Evolutionary conservation across 30 jellyfish, hydroid and myxozoan genomes (phyloP).

Genomic region (Rhopilema esculentum): DNA sequence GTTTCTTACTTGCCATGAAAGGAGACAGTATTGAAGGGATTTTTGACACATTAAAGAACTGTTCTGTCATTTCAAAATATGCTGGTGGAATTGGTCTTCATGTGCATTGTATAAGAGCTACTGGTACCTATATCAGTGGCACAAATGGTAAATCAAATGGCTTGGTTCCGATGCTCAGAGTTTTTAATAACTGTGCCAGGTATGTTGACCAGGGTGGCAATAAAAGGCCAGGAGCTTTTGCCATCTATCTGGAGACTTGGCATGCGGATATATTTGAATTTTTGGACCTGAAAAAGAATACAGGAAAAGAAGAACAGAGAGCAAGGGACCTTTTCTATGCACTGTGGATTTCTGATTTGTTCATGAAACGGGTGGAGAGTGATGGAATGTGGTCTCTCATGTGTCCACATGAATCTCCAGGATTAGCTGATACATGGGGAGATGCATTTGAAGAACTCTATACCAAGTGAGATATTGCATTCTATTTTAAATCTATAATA

Average conservation of each 20-base stretch:
- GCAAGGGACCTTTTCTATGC: slow-evolving; percentile 96
- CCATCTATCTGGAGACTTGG: slow-evolving; percentile 98
- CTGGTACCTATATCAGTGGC: slow-evolving; percentile 98
- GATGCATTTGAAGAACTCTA: slow-evolving; percentile 92
- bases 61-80: slow-evolving; percentile 98
- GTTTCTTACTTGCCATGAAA: slow-evolving; percentile 97
- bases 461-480: slow-evolving; percentile 38
- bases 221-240: slow-evolving; percentile 99
- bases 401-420: slow-evolving; percentile 99
- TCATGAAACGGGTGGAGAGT: slow-evolving; percentile 93
- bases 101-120: slow-evolving; percentile 94
- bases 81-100: slow-evolving; percentile 99
- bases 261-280: slow-evolving; percentile 97
- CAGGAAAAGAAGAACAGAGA: slow-evolving; percentile 97
- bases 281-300: slow-evolving; percentile 88
- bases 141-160: slow-evolving; percentile 98
- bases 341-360: slow-evolving; percentile 95
- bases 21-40: slow-evolving; percentile 99
- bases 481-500: background rate
- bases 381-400: slow-evolving; percentile 91
- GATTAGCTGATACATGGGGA: slow-evolving; percentile 95
- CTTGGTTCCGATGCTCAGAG: slow-evolving; percentile 93
- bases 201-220: slow-evolving; percentile 99
- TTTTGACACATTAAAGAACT: slow-evolving; percentile 96
- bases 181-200: slow-evolving; percentile 88